Evolutionary conservation across 2,113 vertebrate genomes (phyloP).

Genomic region (Paramormyrops kingsleyae): DNA sequence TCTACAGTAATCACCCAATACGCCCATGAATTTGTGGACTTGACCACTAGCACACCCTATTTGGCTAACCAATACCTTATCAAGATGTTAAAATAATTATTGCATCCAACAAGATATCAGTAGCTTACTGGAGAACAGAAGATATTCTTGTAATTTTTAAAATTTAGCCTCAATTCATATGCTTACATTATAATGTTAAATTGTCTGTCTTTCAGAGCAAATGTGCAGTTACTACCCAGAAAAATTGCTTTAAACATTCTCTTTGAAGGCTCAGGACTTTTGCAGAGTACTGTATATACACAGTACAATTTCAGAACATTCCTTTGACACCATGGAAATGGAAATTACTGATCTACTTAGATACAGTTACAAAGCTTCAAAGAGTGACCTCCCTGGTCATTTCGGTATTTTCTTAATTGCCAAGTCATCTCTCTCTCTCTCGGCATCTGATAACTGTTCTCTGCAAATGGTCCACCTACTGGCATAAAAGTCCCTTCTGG

Average conservation of each 20-base stretch:
- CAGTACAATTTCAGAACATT: not conserved
- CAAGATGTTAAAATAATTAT: not conserved
- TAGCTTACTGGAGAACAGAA: not conserved
- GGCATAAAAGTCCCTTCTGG: not conserved
- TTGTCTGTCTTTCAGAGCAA: not conserved
- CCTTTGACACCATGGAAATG: not conserved
- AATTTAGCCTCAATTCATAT: not conserved
- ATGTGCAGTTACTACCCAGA: not conserved
- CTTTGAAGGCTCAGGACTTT: not conserved
- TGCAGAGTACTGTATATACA: not conserved
- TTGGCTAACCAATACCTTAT: not conserved
- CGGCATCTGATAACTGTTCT: not conserved
- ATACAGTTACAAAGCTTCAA: not conserved
- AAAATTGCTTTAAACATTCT: not conserved
- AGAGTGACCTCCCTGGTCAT: not conserved
- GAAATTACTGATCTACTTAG: not conserved
- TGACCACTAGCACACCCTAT: not conserved
- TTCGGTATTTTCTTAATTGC: not conserved
- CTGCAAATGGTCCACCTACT: not conserved
- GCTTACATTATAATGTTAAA: not conserved
- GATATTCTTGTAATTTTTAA: not conserved
- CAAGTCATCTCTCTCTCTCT: not conserved
- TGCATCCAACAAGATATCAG: not conserved
- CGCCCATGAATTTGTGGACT: not conserved
- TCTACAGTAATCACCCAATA: not conserved